These are phyloP conservation scores for Acrobeloides nanus DNA, from an alignment of 2,888 invertebrate genomes.

Conservation along the genomic window DNA sequence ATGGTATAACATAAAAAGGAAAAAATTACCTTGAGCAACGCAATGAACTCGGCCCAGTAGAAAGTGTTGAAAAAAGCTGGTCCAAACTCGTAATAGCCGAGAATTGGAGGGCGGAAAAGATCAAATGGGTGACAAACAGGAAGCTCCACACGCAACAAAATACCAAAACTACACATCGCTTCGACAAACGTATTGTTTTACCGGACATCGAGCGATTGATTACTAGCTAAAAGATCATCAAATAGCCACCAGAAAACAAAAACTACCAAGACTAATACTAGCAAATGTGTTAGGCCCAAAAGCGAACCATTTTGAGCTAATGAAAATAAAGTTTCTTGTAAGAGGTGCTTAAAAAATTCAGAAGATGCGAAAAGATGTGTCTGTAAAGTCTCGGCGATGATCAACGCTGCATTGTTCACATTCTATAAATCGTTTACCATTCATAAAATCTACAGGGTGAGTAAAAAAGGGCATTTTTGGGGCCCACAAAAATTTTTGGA, in stretches of 20 bases:
- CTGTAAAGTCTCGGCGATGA: slow-evolving; percentile 48
- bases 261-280: slow-evolving; percentile 45
- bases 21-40: slow-evolving; percentile 14
- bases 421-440: not conserved
- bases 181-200: slow-evolving; percentile 43
- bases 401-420: slow-evolving; percentile 22
- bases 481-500: no score
- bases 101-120: slow-evolving; percentile 49
- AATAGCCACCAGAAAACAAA: no score
- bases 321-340: slow-evolving; percentile 49
- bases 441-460: no score
- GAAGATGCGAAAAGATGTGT: slow-evolving; percentile 44
- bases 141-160: slow-evolving; percentile 48
- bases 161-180: slow-evolving; percentile 35
- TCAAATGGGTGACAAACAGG: slow-evolving; percentile 42
- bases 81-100: slow-evolving; percentile 28
- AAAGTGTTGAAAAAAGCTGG: slow-evolving; percentile 13
- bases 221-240: slow-evolving; percentile 30
- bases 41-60: slow-evolving; percentile 15
- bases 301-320: slow-evolving; percentile 48
- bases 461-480: no score
- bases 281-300: slow-evolving; percentile 44
- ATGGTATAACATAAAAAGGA: no score
- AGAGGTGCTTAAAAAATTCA: slow-evolving; percentile 45
- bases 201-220: slow-evolving; percentile 51